Base-by-base conservation (phyloP, 2,888 invertebrate species). In the Scaptomyza parva region DNA sequence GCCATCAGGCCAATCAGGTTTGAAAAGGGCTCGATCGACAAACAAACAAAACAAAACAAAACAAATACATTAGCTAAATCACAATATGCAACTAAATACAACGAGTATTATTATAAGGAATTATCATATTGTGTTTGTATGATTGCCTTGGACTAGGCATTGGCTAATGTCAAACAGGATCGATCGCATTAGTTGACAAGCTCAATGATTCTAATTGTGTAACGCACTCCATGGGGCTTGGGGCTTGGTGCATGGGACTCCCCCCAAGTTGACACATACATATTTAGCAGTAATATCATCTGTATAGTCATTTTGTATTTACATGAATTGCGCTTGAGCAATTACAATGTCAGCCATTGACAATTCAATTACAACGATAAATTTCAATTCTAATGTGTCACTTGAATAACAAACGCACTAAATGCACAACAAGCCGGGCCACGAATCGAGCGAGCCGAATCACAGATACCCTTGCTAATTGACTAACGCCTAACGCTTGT, bases 81-180 rank as follows among this genome's bases (percentile, higher is more conserved):
- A 3, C 9, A 9, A 17, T 6, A 17, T 37, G 37, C 14, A 20
- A 26, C 9, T 3, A 20, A 26, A 6, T 3, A 1, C 7, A 2
- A 17, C 3, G 6, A 26, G 2, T 26, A 26, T 9, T 6, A 20
- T 20, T 39, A n/a, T n/a, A n/a, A n/a, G 2, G 5, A 18, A 54
- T 37, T 30, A 53, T 44, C 44, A 43, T 44, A 39, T 28, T 26
- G n/a, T 43, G 41, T 18, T 4, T n/a, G 2, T 28, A 59, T 20
- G 18, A 30, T 20, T 45, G 68, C 87, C 80, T 81, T 84, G 84
- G 73, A 73, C 81, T 81, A 86, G 87, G 78, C 81, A 81, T 86
- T 81, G 87, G 78, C 17, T 86, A 80, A 66, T 77, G 81, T 64
- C 80, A 86, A 72, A 51, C 70, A 75, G 76, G 61, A 78, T 83